These are phyloP conservation scores for Charadrius vociferus DNA, from an alignment of 2,113 vertebrate genomes.

Conservation along the genomic window DNA sequence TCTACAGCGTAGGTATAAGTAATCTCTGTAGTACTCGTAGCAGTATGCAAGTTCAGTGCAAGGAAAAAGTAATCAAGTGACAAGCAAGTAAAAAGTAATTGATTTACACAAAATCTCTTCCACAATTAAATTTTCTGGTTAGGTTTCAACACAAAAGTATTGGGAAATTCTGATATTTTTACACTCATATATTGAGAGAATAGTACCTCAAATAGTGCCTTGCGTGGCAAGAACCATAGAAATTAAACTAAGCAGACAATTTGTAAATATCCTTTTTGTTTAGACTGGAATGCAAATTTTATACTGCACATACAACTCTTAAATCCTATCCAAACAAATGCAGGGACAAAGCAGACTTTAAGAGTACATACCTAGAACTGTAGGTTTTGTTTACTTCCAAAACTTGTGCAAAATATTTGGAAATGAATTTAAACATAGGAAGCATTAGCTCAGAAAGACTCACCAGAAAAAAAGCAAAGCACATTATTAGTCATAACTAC, in stretches of 20 bases:
- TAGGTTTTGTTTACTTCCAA: slow-evolving; percentile 19
- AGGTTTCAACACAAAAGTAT: not conserved
- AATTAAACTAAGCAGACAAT: not conserved
- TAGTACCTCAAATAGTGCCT: not conserved
- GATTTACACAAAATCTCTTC: not conserved
- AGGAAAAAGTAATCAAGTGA: not conserved
- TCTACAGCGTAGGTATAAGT: not conserved
- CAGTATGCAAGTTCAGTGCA: not conserved
- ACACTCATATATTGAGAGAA: not conserved
- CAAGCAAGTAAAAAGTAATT: not conserved
- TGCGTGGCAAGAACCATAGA: not conserved
- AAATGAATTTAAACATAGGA: slow-evolving; percentile 48
- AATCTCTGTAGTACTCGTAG: not conserved
- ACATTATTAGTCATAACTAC: not conserved
- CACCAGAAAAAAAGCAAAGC: not conserved
- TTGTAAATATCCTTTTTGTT: slow-evolving; percentile 55
- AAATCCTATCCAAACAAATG: slow-evolving; percentile 31
- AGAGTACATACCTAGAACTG: slow-evolving; percentile 3
- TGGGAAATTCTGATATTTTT: not conserved
- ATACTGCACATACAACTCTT: not conserved
- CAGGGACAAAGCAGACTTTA: slow-evolving; percentile 7
- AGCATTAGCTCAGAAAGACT: slow-evolving; percentile 5
- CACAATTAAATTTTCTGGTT: not conserved
- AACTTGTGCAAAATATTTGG: slow-evolving; percentile 36
- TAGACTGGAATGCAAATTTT: slow-evolving; percentile 38